A percentile compares a stretch with the other conserved stretches of the same genome.
These are phyloP conservation scores for Otus sunia DNA, from an alignment of 2,113 vertebrate genomes.

Conservation along the genomic window DNA sequence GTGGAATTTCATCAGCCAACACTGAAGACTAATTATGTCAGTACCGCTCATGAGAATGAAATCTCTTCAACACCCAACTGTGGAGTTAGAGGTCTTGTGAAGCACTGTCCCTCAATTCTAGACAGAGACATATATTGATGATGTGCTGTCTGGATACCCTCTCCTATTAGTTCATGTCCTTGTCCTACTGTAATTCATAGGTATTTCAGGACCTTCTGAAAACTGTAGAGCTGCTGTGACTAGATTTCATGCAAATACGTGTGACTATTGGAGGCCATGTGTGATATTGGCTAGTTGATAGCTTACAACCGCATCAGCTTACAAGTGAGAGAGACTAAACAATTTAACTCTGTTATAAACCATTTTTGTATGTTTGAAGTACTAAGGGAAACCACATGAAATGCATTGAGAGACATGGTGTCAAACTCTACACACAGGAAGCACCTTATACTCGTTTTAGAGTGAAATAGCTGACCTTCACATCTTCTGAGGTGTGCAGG, in stretches of 20 bases:
- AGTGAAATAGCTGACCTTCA: not conserved
- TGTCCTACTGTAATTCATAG: not conserved
- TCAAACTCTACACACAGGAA: not conserved
- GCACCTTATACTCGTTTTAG: not conserved
- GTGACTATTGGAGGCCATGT: not conserved
- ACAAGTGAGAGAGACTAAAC: not conserved
- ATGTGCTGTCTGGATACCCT: not conserved
- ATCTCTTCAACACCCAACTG: not conserved
- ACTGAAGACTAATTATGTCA: not conserved
- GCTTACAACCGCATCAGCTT: not conserved
- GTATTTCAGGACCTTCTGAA: not conserved
- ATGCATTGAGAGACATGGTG: not conserved
- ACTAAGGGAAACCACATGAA: not conserved
- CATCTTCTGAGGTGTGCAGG: not conserved
- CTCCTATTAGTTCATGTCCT: not conserved
- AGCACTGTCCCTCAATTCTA: not conserved
- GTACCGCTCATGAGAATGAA: not conserved
- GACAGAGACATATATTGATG: rapidly evolving
- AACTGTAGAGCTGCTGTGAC: not conserved
- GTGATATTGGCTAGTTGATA: not conserved
- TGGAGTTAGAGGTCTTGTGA: not conserved
- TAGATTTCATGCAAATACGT: not conserved
- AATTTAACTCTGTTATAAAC: not conserved
- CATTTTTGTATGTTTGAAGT: not conserved
- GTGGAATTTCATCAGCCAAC: not conserved